phyloP scores from a whole-genome alignment of 2,888 invertebrate genomes.

The Diaprepes abbreviatus region DNA sequence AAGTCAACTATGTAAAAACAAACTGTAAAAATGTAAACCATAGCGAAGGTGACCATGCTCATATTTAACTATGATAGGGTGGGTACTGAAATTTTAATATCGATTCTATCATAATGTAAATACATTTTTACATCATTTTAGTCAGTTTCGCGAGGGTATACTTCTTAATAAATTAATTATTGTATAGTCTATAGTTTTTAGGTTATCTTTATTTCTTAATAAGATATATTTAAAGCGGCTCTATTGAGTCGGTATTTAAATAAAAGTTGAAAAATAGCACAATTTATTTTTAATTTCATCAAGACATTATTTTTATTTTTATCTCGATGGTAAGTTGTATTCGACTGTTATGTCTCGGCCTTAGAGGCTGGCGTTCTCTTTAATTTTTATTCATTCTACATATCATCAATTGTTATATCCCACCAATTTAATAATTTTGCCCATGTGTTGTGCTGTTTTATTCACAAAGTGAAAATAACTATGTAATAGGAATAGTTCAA shows the following conservation, averaged over 20 bases:
- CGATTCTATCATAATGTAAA: constrained; percentile 58
- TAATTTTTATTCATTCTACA: constrained; percentile 50
- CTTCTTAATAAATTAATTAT: constrained; percentile 63
- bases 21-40: constrained; percentile 61
- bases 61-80: constrained; percentile 57
- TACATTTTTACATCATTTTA: constrained; percentile 51
- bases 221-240: constrained; percentile 58
- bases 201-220: constrained; percentile 63
- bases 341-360: constrained; percentile 32
- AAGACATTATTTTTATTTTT: constrained; percentile 52
- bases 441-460: constrained; percentile 50
- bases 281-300: constrained; percentile 66
- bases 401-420: constrained; percentile 51
- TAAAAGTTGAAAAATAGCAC: constrained; percentile 67
- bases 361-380: constrained; percentile 41
- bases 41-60: constrained; percentile 61
- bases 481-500: constrained; percentile 33
- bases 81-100: constrained; percentile 51
- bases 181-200: constrained; percentile 68
- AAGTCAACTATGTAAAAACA: constrained; percentile 65
- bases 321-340: constrained; percentile 35
- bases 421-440: constrained; percentile 37
- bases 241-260: constrained; percentile 65
- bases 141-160: constrained; percentile 63
- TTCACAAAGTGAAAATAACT: constrained; percentile 35